A percentile compares a stretch with the other conserved stretches of the same genome.
Conservation (phyloP, 2,113 vertebrate genomes). For the Ailurus styani region DNA sequence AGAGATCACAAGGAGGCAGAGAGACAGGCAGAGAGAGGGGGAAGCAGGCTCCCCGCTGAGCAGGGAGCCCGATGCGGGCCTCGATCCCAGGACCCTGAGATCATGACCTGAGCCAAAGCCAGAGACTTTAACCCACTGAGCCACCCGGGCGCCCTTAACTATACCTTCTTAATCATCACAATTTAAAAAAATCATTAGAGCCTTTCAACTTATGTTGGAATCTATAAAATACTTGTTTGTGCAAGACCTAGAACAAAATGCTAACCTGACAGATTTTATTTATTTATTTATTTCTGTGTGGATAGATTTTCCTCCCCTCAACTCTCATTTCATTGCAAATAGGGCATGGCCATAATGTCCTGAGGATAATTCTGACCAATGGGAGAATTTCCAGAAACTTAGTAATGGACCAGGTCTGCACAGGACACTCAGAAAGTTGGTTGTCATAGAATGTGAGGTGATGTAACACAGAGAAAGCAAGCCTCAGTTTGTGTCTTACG, state of each 20-base stretch:
- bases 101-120: too few relatives aligned
- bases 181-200: not conserved
- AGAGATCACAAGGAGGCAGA: too few relatives aligned
- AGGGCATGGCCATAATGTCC: not conserved
- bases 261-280: not conserved
- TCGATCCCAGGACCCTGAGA: too few relatives aligned
- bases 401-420: not conserved
- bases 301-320: not conserved
- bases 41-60: too few relatives aligned
- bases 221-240: not conserved
- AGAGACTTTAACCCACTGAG: too few relatives aligned
- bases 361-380: not conserved
- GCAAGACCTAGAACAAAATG: not conserved
- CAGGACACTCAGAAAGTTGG: not conserved
- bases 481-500: not conserved
- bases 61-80: too few relatives aligned
- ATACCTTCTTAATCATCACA: conserved; percentile 5
- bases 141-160: too few relatives aligned
- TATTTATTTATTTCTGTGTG: not conserved
- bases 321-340: not conserved
- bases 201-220: not conserved
- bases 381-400: not conserved
- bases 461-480: not conserved
- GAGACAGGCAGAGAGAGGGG: too few relatives aligned
- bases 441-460: not conserved